Conservation (phyloP, 2,888 invertebrate genomes). For the Sarcophaga rosellei region DNA sequence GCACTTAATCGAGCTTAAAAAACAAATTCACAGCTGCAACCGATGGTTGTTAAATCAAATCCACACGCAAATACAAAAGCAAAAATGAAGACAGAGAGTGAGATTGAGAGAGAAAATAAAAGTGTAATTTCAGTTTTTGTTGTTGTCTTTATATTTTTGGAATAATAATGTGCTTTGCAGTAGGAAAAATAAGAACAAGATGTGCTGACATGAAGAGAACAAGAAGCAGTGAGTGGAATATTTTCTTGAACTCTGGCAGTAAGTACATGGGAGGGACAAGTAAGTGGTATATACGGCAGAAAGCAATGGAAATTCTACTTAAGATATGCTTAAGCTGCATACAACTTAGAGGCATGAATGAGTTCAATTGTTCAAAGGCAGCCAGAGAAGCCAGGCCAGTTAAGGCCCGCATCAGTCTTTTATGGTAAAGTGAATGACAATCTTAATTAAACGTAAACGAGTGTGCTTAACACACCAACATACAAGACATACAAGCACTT, state of each 20-base stretch:
- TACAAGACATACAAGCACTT: background rate
- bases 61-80: background rate
- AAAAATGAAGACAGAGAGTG: background rate
- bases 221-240: background rate
- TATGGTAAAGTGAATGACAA: slow-evolving; percentile 69
- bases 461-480: slow-evolving; percentile 7
- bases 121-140: background rate
- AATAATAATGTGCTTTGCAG: background rate
- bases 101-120: slow-evolving; percentile 26
- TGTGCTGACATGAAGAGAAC: background rate
- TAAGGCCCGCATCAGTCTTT: slow-evolving; percentile 12
- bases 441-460: slow-evolving; percentile 68
- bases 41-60: slow-evolving; percentile 53
- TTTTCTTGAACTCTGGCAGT: background rate
- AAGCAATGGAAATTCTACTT: background rate
- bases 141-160: slow-evolving; percentile 9
- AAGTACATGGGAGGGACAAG: background rate
- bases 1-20: slow-evolving; percentile 72
- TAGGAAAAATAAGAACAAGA: background rate
- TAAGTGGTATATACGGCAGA: background rate
- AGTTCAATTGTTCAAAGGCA: background rate
- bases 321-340: slow-evolving; percentile 18
- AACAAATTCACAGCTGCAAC: slow-evolving; percentile 65
- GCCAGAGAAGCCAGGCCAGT: background rate
- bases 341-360: background rate